phyloP scores from a whole-genome alignment of 2,888 invertebrate species.

The Chrysodeixis includens region DNA sequence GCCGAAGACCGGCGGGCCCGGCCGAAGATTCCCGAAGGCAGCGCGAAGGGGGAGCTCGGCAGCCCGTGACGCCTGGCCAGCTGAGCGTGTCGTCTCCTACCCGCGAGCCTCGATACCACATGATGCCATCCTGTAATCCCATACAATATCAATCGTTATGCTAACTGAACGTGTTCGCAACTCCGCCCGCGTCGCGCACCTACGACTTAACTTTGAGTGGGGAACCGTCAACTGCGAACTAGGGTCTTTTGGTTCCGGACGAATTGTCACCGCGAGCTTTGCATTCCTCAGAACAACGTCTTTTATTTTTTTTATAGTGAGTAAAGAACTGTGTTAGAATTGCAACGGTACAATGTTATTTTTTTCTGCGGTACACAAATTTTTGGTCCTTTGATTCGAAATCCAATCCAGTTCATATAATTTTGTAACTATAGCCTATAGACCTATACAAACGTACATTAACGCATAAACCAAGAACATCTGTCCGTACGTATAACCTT shows the following conservation, averaged over 20 bases:
- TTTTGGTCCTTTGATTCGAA: not conserved
- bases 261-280: slow-evolving; percentile 5
- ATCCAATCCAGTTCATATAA: not conserved
- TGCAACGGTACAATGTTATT: not conserved
- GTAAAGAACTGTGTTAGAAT: not conserved
- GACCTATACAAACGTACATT: not conserved
- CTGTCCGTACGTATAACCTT: slow-evolving; percentile 23
- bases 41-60: slow-evolving; percentile 72
- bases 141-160: slow-evolving; percentile 61
- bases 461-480: not conserved
- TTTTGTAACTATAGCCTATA: not conserved
- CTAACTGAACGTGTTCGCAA: slow-evolving; percentile 35
- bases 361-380: not conserved
- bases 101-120: slow-evolving; percentile 68
- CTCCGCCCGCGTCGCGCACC: slow-evolving; percentile 17
- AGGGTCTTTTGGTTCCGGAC: slow-evolving; percentile 2
- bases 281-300: not conserved
- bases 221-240: not conserved
- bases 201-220: slow-evolving; percentile 11
- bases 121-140: slow-evolving; percentile 72
- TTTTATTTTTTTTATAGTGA: not conserved
- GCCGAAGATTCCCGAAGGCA: slow-evolving; percentile 75
- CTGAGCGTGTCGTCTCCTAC: slow-evolving; percentile 77
- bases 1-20: slow-evolving; percentile 66
- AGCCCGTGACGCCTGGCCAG: slow-evolving; percentile 78